Percentiles rank a stretch among this genome's conserved stretches.
Conservation (phyloP, 2,797 vertebrate species). For the Leptodactylus fallax region DNA sequence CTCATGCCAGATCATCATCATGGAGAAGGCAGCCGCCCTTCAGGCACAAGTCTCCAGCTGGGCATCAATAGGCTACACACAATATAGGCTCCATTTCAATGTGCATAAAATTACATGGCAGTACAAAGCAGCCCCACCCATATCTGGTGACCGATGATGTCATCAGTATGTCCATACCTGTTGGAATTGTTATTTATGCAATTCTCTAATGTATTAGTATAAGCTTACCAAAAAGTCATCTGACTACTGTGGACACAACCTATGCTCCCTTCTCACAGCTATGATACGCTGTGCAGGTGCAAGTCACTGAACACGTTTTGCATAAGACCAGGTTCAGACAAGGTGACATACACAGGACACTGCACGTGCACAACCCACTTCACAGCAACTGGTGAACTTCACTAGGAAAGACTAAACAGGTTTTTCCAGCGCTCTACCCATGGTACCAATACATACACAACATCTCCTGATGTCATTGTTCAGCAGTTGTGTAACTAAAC, state of each 20-base stretch:
- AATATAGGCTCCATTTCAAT: not conserved
- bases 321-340: conserved; percentile 9
- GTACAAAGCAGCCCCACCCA: no score
- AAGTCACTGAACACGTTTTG: conserved; percentile 38
- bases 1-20: no score
- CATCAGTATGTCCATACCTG: no score
- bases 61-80: no score
- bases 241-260: not conserved
- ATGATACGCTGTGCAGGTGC: not conserved
- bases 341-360: conserved; percentile 28
- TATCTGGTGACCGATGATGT: no score
- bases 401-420: not conserved
- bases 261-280: not conserved
- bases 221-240: not conserved
- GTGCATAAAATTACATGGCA: not conserved
- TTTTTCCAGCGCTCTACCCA: not conserved
- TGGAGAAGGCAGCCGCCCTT: no score
- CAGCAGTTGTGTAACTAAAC: not conserved
- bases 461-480: not conserved
- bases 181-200: not conserved
- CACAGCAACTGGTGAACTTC: not conserved
- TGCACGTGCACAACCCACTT: not conserved
- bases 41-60: no score
- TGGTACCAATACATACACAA: not conserved
- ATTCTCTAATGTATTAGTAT: not conserved